Conservation (phyloP, 2,888 invertebrate genomes). For the Prosopocoilus inquinatus region DNA sequence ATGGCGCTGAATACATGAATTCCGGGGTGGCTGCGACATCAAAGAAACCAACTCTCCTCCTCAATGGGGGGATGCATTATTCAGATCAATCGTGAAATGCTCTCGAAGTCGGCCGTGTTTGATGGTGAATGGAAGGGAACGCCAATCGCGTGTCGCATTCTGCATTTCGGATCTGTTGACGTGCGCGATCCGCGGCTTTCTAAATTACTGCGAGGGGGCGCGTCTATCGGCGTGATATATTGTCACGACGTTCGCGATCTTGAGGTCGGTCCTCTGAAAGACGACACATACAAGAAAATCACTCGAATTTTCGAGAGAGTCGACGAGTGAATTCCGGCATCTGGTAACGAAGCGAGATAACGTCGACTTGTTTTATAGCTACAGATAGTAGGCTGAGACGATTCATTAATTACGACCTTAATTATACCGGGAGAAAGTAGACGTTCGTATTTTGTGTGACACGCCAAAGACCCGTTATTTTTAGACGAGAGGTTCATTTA, state of each 20-base stretch:
- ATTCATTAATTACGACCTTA: constrained; percentile 45
- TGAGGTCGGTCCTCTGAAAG: not conserved
- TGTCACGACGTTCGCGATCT: not conserved
- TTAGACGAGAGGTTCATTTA: not conserved
- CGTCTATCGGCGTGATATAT: constrained; percentile 8
- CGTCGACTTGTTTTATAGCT: constrained; percentile 44
- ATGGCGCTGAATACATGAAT: constrained; percentile 9
- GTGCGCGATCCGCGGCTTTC: constrained; percentile 17
- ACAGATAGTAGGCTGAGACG: constrained; percentile 39
- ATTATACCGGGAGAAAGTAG: constrained; percentile 38
- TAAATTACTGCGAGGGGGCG: constrained; percentile 17
- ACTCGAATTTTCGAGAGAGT: constrained; percentile 20
- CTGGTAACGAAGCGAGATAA: constrained; percentile 37
- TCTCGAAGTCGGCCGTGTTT: constrained; percentile 20
- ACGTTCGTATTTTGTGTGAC: constrained; percentile 6
- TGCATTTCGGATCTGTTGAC: constrained; percentile 21
- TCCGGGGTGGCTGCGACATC: constrained; percentile 4
- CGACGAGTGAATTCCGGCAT: constrained; percentile 29
- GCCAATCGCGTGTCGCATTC: constrained; percentile 26
- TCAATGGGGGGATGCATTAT: constrained; percentile 21
- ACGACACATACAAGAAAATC: not conserved
- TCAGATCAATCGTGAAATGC: constrained; percentile 24
- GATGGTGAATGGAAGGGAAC: constrained; percentile 26
- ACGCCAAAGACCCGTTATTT: not conserved
- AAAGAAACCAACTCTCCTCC: constrained; percentile 2